phyloP scores from a whole-genome alignment of 2,888 invertebrate genomes.

The Tetanocera ferruginea region DNA sequence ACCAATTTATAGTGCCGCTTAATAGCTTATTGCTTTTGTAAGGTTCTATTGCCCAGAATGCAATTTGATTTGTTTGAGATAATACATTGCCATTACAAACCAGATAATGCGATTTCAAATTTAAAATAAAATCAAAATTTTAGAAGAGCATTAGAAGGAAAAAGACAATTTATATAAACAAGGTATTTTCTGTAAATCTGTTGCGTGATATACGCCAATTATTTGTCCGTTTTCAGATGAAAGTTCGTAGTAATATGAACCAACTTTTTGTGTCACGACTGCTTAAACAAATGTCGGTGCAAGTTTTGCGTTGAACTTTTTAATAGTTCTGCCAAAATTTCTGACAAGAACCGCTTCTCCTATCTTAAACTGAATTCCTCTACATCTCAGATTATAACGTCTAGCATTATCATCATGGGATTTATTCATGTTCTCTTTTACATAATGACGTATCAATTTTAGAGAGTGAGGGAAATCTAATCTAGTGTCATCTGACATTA shows the following conservation, averaged over 20 bases:
- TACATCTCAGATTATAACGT: background rate
- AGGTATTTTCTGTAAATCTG: background rate
- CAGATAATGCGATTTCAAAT: too few relatives aligned
- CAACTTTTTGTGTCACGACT: background rate
- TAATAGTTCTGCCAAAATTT: too few relatives aligned
- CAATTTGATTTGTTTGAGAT: too few relatives aligned
- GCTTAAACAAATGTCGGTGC: background rate
- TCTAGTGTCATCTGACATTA: background rate
- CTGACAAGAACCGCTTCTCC: background rate
- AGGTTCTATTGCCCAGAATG: too few relatives aligned
- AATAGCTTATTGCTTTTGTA: too few relatives aligned
- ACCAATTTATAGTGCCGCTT: too few relatives aligned
- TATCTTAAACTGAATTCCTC: background rate
- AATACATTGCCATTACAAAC: background rate
- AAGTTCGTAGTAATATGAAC: background rate
- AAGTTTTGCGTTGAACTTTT: too few relatives aligned
- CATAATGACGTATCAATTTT: background rate
- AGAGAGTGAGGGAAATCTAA: conserved; percentile 16
- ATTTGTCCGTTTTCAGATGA: background rate
- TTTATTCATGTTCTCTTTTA: conserved; percentile 1
- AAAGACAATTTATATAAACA: background rate
- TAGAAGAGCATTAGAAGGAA: background rate
- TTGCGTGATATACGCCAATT: background rate
- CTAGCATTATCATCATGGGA: background rate
- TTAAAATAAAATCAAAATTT: background rate